Conservation (phyloP, 2,113 vertebrate genomes). For the Vimba vimba region DNA sequence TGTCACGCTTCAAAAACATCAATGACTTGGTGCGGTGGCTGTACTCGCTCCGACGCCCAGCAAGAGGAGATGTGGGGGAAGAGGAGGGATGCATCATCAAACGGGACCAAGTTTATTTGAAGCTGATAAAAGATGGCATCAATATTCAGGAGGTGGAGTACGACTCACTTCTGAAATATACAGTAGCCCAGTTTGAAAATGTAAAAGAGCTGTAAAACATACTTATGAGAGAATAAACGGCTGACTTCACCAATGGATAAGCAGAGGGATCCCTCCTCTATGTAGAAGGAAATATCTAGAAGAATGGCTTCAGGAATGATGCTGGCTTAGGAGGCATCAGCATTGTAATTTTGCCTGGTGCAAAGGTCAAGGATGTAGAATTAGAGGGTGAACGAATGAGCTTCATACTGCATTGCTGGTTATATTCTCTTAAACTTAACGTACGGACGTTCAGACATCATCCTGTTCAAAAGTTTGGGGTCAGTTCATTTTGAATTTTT, state of each 20-base stretch:
- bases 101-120: constrained; percentile 54
- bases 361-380: neutral
- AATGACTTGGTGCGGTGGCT: neutral
- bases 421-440: neutral
- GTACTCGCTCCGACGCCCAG: neutral
- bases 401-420: neutral
- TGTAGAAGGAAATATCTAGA: neutral
- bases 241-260: neutral
- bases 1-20: constrained; percentile 23
- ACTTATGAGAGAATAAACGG: constrained; percentile 47
- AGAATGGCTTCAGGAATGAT: neutral
- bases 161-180: constrained; percentile 22
- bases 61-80: neutral
- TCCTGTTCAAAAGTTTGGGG: neutral
- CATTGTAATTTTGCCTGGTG: neutral
- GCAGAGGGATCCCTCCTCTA: neutral
- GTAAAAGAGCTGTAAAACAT: constrained; percentile 41
- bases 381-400: neutral
- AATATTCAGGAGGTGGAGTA: constrained; percentile 63
- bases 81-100: constrained; percentile 48
- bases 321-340: neutral
- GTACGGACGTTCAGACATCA: neutral
- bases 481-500: too few species aligned
- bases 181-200: constrained; percentile 41
- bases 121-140: constrained; percentile 59